Evolutionary conservation across 2,113 vertebrate genomes (phyloP).

Genomic region (Zootoca vivipara): DNA sequence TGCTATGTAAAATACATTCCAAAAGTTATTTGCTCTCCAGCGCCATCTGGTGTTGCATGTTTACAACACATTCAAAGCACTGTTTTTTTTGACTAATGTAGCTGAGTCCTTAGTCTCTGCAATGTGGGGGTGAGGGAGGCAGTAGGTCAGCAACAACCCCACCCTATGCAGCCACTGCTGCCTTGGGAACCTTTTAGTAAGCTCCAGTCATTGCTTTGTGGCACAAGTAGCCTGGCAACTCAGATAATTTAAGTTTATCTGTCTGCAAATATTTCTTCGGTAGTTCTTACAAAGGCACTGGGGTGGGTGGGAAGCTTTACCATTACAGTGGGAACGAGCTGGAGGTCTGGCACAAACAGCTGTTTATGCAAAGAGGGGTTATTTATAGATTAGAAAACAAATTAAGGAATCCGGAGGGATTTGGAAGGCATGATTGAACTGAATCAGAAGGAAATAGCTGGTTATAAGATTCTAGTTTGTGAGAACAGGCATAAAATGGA

Average conservation of each 20-base stretch:
- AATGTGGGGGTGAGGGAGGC: background rate
- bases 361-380: background rate
- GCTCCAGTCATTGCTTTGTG: background rate
- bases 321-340: background rate
- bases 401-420: conserved; percentile 20
- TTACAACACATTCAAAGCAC: background rate
- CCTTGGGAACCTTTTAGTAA: background rate
- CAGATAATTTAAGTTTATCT: background rate
- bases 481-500: background rate
- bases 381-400: conserved; percentile 24
- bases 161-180: too few relatives aligned
- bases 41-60: too few relatives aligned
- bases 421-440: conserved; percentile 30
- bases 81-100: background rate
- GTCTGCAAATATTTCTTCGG: background rate
- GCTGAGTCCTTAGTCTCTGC: too few relatives aligned
- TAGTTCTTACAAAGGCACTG: background rate
- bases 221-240: background rate
- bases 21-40: too few relatives aligned
- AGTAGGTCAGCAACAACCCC: background rate
- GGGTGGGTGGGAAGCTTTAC: background rate
- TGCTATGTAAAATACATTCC: too few relatives aligned
- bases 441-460: conserved; percentile 33
- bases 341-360: conserved; percentile 1
- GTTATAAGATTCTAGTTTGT: background rate